These are phyloP conservation scores for Helleia helle DNA, from an alignment of 2,888 invertebrate genomes.

Conservation along the genomic window DNA sequence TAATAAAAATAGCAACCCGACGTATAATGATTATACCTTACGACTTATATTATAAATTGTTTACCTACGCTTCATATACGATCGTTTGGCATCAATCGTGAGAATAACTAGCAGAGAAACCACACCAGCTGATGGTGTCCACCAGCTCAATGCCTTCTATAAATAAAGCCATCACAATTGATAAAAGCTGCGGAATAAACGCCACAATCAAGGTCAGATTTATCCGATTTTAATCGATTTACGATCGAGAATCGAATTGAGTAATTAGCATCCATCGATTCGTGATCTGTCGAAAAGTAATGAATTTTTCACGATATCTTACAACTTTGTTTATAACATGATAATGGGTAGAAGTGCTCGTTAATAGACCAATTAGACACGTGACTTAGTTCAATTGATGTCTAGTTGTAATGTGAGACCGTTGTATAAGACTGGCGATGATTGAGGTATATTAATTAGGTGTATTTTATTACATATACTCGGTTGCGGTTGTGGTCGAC, in stretches of 20 bases:
- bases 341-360: slow-evolving; percentile 32
- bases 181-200: slow-evolving; percentile 1
- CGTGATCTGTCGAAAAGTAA: background rate
- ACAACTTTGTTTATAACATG: background rate
- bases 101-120: too few species aligned
- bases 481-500: too few species aligned
- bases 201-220: slow-evolving; percentile 10
- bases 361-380: slow-evolving; percentile 43
- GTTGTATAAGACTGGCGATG: background rate
- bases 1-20: too few species aligned
- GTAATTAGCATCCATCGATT: background rate
- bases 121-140: too few species aligned
- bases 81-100: too few species aligned
- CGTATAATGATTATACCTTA: too few species aligned
- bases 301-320: background rate
- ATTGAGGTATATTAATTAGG: slow-evolving; percentile 1
- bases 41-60: too few species aligned
- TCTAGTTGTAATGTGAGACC: slow-evolving; percentile 17
- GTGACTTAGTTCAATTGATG: slow-evolving; percentile 41
- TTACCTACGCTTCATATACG: too few species aligned
- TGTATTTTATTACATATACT: background rate
- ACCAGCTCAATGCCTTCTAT: too few species aligned
- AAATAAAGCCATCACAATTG: background rate
- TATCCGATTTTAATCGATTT: slow-evolving; percentile 10
- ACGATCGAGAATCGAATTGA: slow-evolving; percentile 8